phyloP scores from a whole-genome alignment of 37 sponge, comb jelly and placozoan genomes.

The Tethya wilhelma region DNA sequence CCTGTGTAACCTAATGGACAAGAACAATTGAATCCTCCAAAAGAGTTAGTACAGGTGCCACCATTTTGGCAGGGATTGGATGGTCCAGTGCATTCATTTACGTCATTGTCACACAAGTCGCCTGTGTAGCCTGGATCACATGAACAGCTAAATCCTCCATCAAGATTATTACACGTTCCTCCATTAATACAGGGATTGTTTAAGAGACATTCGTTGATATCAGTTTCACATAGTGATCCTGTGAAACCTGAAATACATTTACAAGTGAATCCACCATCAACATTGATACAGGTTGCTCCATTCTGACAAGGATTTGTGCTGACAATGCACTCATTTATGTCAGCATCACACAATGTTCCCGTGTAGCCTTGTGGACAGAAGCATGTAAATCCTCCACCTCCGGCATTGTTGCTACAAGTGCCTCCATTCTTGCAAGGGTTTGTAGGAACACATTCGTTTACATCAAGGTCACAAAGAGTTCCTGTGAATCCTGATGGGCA shows the following conservation, averaged over 20 bases:
- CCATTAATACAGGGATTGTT: slow-evolving; percentile 14
- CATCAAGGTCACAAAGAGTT: slow-evolving; percentile 1
- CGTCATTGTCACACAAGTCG: slow-evolving; percentile 36
- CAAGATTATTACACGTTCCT: slow-evolving; percentile 4
- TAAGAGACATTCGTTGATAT: not conserved
- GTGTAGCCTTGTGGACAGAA: slow-evolving; percentile 68
- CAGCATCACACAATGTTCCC: slow-evolving; percentile 58
- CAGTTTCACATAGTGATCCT: slow-evolving; percentile 28
- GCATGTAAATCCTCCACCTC: slow-evolving; percentile 25
- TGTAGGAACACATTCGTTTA: slow-evolving; percentile 23
- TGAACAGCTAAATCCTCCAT: slow-evolving; percentile 17
- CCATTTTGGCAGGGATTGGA: slow-evolving; percentile 47
- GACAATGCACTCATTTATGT: slow-evolving; percentile 61
- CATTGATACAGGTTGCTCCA: slow-evolving; percentile 58
- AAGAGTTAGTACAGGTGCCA: slow-evolving; percentile 45
- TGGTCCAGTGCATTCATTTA: slow-evolving; percentile 52
- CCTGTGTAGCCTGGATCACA: slow-evolving; percentile 79
- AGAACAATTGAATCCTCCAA: slow-evolving; percentile 29
- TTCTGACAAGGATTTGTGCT: slow-evolving; percentile 58
- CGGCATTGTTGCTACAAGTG: slow-evolving; percentile 1
- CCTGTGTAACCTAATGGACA: slow-evolving; percentile 63
- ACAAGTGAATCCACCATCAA: slow-evolving; percentile 50
- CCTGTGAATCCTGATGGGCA: slow-evolving; percentile 22
- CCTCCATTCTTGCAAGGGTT: slow-evolving; percentile 13
- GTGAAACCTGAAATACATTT: slow-evolving; percentile 38